phyloP scores from a whole-genome alignment of 2,888 invertebrate species.

The Malthinus seriepunctatus region DNA sequence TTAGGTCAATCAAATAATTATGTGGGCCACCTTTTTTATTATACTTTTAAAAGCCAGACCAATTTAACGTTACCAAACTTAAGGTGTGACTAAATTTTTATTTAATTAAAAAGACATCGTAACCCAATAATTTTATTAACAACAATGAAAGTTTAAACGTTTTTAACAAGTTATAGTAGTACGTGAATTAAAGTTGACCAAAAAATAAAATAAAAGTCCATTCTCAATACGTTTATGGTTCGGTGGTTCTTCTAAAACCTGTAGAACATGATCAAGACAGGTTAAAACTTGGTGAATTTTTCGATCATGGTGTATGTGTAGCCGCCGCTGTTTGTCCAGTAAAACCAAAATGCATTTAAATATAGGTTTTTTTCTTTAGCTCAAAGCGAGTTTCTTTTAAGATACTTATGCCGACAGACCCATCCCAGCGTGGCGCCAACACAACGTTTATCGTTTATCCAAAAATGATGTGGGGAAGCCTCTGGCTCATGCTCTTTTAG shows the following conservation, averaged over 20 bases:
- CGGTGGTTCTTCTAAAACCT: slow-evolving; percentile 4
- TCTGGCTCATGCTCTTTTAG: slow-evolving; percentile 12
- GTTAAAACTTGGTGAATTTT: slow-evolving; percentile 1
- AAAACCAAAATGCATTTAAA: slow-evolving; percentile 6
- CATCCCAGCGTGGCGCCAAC: slow-evolving; percentile 26
- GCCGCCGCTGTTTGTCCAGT: neutral
- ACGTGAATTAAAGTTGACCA: neutral
- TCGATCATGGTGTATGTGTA: neutral
- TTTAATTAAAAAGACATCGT: too few species aligned
- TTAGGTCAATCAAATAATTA: too few species aligned
- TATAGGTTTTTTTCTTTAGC: slow-evolving; percentile 3
- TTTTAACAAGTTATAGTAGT: too few species aligned
- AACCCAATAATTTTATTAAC: too few species aligned
- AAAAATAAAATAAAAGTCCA: neutral
- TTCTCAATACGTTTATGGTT: slow-evolving; percentile 3
- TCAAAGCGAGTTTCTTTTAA: slow-evolving; percentile 3
- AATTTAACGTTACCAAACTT: too few species aligned
- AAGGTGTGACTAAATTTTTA: too few species aligned
- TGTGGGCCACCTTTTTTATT: too few species aligned
- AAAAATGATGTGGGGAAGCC: slow-evolving; percentile 20
- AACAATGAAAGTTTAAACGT: too few species aligned
- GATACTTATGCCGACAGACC: neutral
- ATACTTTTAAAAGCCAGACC: too few species aligned
- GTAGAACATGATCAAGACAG: neutral
- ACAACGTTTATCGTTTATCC: slow-evolving; percentile 20